Evolutionary conservation across 2,113 vertebrate genomes (phyloP).

Genomic region (Ibidorhyncha struthersii): DNA sequence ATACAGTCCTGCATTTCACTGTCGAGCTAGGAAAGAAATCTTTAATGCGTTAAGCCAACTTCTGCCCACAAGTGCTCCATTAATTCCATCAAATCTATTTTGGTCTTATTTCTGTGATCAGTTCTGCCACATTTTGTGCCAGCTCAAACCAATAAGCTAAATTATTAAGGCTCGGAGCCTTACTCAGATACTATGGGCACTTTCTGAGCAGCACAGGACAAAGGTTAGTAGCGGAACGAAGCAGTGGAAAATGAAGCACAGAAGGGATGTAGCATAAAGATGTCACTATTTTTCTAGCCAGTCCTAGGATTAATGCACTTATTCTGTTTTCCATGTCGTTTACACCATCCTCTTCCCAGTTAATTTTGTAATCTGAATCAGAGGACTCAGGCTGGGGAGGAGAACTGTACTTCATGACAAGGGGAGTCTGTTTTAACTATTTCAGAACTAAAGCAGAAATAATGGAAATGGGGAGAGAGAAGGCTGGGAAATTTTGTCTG

Average conservation of each 20-base stretch:
- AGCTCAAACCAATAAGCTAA: conserved; percentile 23
- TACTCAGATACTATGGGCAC: not conserved
- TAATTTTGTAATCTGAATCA: not conserved
- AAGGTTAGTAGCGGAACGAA: not conserved
- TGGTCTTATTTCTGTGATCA: conserved; percentile 34
- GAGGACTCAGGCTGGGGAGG: not conserved
- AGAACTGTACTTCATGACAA: not conserved
- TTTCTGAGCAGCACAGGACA: not conserved
- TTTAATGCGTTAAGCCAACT: not conserved
- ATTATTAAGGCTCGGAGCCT: conserved; percentile 17
- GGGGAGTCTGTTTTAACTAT: not conserved
- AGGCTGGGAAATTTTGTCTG: not conserved
- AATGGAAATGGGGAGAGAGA: not conserved
- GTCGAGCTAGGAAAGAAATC: not conserved
- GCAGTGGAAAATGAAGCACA: not conserved
- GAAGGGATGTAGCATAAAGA: not conserved
- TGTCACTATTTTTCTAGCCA: not conserved
- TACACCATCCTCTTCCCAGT: not conserved
- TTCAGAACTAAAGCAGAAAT: not conserved
- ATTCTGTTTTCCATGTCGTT: not conserved
- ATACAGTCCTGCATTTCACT: not conserved
- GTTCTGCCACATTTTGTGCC: conserved; percentile 33
- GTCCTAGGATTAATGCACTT: not conserved
- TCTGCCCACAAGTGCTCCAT: conserved; percentile 18
- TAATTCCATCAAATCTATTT: conserved; percentile 61